Base-by-base conservation (phyloP, 2,888 invertebrate genomes). In the Drosophila nr. fundita region DNA sequence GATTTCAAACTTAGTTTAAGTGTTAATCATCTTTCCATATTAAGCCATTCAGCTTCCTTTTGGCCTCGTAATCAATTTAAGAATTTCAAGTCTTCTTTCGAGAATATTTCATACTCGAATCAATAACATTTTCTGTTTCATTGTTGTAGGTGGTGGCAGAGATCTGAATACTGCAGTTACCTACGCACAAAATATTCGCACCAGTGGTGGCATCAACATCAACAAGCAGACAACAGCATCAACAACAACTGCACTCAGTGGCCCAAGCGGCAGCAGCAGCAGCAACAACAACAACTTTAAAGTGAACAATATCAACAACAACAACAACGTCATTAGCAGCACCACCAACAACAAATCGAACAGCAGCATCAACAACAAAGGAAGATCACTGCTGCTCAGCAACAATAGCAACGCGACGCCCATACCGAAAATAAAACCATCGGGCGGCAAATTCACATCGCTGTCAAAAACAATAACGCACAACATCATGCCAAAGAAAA, bases 131-230 rank as follows among this genome's bases (percentile, higher is more conserved):
- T 21, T 21, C 15, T 45, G 5, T 2, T 15, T 7, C 6, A 64
- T 36, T 68, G 70, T 93, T 88, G 74, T 90, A 96, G 97, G 97
- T 83, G 97, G 97, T 18, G 97, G 97, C 21, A 97, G 97, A 91
- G 97, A 97, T 89, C 94, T 98, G 90, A 96, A 97, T 6, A 96
- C 97, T n/a, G 96, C 97, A 0, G 96, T 96, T 1, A 95, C 95
- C 24, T 94, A 96, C 89, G 95, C 94, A 34, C 94, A 93, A 87
- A 95, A 94, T 55, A 91, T 89, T 91, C 77, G 87, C 27, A 73
- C 80, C 61, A 95, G 82, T 30, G 76, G 53, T 67, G 53, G 93
- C 91, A 77, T 86, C 24, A 61, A 76, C 68, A 72, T 66, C 66
- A 76, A 62, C 76, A 76, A 64, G 66, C 79, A 65, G 45, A 64